Evolutionary conservation across 2,797 vertebrate species (phyloP), one percentile per base, ranked within the genome.

Genomic region (Gymnodraco acuticeps): DNA sequence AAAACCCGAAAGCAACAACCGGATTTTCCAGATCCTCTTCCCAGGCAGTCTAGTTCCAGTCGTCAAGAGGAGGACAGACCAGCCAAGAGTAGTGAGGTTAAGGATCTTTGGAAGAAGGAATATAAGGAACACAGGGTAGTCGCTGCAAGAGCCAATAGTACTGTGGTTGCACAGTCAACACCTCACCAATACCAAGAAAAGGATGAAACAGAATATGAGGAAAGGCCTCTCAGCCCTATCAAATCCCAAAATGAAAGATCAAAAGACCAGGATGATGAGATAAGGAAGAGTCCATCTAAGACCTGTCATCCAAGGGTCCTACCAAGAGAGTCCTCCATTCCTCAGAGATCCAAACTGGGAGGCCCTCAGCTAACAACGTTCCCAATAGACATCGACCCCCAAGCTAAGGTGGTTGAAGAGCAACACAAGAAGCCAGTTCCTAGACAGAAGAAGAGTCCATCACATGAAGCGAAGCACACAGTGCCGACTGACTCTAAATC

Each of bases 321-420:
- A 46, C 85, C 92, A 23, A 87, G 81, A 89, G 87, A 91, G 43
- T 80, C 86, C 3, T 77, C 82, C 16, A 83, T 70, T 83, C 74
- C 86, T 4, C 85, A 76, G 54, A 82, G 71, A 77, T 87, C 75
- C 71, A 87, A 64, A 1, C 52, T 73, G 62, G 77, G 88, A 80
- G 74, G 65, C 15, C 93, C 88, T 41, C 80, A 84, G 0, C 84
- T 94, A 23, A 94, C 77, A 91, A 89, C 88, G 1, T 93, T 94
- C 84, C 83, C 75, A 0, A 80, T 83, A 48, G 59, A 89, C 74
- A 88, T 89, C 17, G 80, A 82, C 53, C 70, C 90, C 20, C 66
- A 64, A 13, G 60, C 82, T 63, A 84, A 83, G 67, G 77, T 71
- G 19, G 60, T 38, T 55, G 75, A 90, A 70, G 87, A 93, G 56